Evolutionary conservation across 2,113 vertebrate genomes (phyloP).

Genomic region (Heteronetta atricapilla): DNA sequence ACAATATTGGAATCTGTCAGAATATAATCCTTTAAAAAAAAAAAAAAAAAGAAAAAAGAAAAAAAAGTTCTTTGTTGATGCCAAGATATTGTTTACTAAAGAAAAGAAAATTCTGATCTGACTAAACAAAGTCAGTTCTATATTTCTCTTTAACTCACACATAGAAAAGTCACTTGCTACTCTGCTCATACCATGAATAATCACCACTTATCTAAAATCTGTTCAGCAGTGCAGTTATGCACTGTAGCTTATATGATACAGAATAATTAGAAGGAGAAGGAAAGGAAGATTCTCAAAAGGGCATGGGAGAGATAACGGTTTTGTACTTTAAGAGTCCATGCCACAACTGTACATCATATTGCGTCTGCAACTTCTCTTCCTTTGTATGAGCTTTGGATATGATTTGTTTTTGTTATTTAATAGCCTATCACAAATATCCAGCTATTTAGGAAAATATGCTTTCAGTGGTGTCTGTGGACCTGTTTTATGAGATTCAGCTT

Average conservation of each 20-base stretch:
- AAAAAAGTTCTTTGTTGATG: not conserved
- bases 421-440: not conserved
- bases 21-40: not conserved
- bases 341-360: not conserved
- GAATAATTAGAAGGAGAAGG: not conserved
- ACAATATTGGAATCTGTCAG: not conserved
- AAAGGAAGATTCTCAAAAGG: not conserved
- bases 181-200: not conserved
- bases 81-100: not conserved
- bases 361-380: not conserved
- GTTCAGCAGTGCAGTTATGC: not conserved
- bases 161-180: not conserved
- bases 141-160: not conserved
- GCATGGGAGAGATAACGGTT: accelerated
- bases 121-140: not conserved
- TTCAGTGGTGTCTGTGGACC: not conserved
- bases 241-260: not conserved
- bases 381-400: not conserved
- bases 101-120: not conserved
- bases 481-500: not conserved
- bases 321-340: not conserved
- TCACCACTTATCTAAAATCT: not conserved
- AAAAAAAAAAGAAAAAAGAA: too few species aligned
- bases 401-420: not conserved
- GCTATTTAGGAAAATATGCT: not conserved